phyloP scores from a whole-genome alignment of 2,797 vertebrate genomes.

The Corythornis leucogaster region DNA sequence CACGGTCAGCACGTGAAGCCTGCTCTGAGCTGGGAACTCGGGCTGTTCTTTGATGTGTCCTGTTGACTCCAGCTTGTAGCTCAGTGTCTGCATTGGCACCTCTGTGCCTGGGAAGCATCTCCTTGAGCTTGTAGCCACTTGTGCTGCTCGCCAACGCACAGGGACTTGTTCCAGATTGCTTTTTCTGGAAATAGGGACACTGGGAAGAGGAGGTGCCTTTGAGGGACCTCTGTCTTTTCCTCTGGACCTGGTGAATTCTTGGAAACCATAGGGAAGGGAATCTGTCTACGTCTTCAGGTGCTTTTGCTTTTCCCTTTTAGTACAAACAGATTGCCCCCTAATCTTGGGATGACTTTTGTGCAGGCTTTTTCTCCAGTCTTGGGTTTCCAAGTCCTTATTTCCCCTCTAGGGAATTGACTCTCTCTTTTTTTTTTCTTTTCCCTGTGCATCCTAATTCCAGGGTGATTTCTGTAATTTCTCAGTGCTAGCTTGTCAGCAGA shows the following conservation, averaged over 20 bases:
- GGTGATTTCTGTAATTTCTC: slow-evolving; percentile 62
- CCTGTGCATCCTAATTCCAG: slow-evolving; percentile 11
- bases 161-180: background rate
- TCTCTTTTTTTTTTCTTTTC: background rate
- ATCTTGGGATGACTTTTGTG: background rate
- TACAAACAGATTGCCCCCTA: background rate
- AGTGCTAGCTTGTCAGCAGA: slow-evolving; percentile 34
- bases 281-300: background rate
- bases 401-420: background rate
- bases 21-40: fast-evolving
- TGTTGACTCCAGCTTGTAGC: background rate
- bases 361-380: background rate
- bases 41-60: background rate
- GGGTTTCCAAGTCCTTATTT: background rate
- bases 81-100: background rate
- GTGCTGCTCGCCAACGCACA: fast-evolving
- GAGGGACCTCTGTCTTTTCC: background rate
- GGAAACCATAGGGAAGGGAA: background rate
- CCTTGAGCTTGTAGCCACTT: background rate
- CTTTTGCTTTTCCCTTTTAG: background rate
- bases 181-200: background rate
- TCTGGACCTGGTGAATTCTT: background rate
- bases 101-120: background rate
- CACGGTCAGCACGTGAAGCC: fast-evolving
- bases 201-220: background rate